These are phyloP conservation scores for Zygaena filipendulae DNA, from an alignment of 2,888 invertebrate species.

Conservation along the genomic window DNA sequence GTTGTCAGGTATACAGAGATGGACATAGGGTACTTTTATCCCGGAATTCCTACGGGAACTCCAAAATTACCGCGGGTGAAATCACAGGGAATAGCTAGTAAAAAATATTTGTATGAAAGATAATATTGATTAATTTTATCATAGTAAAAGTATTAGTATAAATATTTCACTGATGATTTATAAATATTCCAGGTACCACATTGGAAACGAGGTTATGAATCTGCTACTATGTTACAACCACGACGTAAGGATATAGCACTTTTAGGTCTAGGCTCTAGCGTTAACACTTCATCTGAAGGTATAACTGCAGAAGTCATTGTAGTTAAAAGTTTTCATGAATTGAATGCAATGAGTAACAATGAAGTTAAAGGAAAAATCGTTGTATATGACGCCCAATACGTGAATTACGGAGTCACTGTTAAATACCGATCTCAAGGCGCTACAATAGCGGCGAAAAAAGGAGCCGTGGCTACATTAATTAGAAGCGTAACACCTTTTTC, in stretches of 20 bases:
- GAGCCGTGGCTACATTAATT: constrained; percentile 78
- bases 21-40: too few species aligned
- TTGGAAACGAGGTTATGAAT: constrained; percentile 72
- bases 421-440: constrained; percentile 74
- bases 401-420: constrained; percentile 73
- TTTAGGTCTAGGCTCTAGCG: constrained; percentile 75
- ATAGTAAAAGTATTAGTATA: too few species aligned
- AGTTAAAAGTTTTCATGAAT: constrained; percentile 74
- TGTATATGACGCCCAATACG: constrained; percentile 74
- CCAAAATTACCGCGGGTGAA: too few species aligned
- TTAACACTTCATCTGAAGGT: constrained; percentile 74
- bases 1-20: too few species aligned
- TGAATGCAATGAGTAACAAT: constrained; percentile 51
- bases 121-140: neutral
- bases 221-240: constrained; percentile 70
- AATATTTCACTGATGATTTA: too few species aligned
- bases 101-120: too few species aligned
- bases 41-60: too few species aligned
- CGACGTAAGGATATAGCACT: constrained; percentile 68
- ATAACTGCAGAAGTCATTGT: constrained; percentile 78
- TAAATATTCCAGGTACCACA: constrained; percentile 41
- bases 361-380: constrained; percentile 77
- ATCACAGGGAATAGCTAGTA: too few species aligned
- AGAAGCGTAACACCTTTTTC: constrained; percentile 81
- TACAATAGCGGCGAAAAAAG: constrained; percentile 73